A percentile compares a stretch with the other conserved stretches of the same genome.
phyloP scores from a whole-genome alignment of 2,888 invertebrate species.

The Leptodirus hochenwartii region DNA sequence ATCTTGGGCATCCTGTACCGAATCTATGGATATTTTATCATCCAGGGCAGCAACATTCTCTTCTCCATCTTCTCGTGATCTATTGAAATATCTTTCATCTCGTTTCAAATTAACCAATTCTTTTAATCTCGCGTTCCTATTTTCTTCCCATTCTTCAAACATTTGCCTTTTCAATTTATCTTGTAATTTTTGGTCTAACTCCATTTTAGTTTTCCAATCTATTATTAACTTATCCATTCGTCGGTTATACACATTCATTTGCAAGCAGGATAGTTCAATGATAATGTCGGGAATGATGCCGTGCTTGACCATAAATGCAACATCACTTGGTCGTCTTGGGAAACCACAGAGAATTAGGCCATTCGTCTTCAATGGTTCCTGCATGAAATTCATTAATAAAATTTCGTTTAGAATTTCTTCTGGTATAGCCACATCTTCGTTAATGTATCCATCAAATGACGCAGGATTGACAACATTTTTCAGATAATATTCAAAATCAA shows the following conservation, averaged over 20 bases:
- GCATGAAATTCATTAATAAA: slow-evolving; percentile 32
- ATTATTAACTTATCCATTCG: slow-evolving; percentile 15
- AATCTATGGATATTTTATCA: too few relatives aligned
- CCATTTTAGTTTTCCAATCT: slow-evolving; percentile 25
- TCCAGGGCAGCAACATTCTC: too few relatives aligned
- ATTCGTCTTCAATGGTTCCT: slow-evolving; percentile 28
- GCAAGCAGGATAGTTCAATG: slow-evolving; percentile 21
- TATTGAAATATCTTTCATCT: slow-evolving; percentile 20
- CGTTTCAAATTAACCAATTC: slow-evolving; percentile 19
- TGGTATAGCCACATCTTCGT: slow-evolving; percentile 29
- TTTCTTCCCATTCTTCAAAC: slow-evolving; percentile 18
- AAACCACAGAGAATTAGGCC: slow-evolving; percentile 44
- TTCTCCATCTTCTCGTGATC: too few relatives aligned
- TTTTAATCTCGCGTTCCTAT: slow-evolving; percentile 15
- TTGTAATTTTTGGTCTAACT: slow-evolving; percentile 10
- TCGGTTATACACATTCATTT: slow-evolving; percentile 15
- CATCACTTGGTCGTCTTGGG: slow-evolving; percentile 35
- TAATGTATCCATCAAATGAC: slow-evolving; percentile 31
- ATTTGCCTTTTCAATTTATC: slow-evolving; percentile 12
- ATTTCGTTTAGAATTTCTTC: slow-evolving; percentile 28
- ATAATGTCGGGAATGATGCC: slow-evolving; percentile 39
- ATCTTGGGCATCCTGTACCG: slow-evolving; percentile 31
- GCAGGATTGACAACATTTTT: slow-evolving; percentile 12
- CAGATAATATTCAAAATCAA: slow-evolving; percentile 28
- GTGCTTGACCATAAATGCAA: slow-evolving; percentile 31